These are phyloP conservation scores for Bembecia ichneumoniformis DNA, from an alignment of 2,888 invertebrate species.

Conservation along the genomic window DNA sequence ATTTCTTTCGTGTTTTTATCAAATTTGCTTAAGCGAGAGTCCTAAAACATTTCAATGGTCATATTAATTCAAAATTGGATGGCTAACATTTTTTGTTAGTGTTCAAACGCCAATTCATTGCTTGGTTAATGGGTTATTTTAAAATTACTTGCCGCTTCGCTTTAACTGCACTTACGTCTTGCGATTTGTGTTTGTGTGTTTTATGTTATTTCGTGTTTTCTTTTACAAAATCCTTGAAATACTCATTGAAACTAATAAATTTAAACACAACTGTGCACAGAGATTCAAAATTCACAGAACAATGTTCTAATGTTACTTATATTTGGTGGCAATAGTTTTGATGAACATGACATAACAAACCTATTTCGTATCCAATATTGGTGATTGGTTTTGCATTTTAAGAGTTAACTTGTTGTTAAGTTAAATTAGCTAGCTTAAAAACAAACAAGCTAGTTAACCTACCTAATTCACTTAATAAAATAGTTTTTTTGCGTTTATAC, in stretches of 20 bases:
- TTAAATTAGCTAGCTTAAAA: too few relatives aligned
- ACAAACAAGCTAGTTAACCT: too few relatives aligned
- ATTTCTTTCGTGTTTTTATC: too few relatives aligned
- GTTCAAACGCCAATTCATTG: background rate
- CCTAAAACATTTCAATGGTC: too few relatives aligned
- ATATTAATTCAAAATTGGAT: too few relatives aligned
- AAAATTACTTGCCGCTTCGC: conserved; percentile 7
- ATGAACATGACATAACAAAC: too few relatives aligned
- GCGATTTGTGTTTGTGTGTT: conserved; percentile 72
- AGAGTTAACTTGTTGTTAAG: too few relatives aligned
- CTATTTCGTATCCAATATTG: too few relatives aligned
- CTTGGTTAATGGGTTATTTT: conserved; percentile 3
- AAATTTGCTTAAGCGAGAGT: too few relatives aligned
- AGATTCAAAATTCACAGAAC: background rate
- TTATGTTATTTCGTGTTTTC: conserved; percentile 9
- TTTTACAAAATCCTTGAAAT: background rate
- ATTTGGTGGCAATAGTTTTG: background rate
- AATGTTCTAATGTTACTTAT: background rate
- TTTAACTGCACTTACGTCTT: conserved; percentile 40
- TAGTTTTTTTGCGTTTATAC: too few relatives aligned
- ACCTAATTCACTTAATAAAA: too few relatives aligned
- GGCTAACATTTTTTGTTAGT: background rate
- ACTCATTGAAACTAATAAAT: background rate
- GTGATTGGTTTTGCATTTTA: too few relatives aligned
- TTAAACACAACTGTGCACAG: background rate